Percentiles rank a stretch among this genome's conserved stretches.
These are phyloP conservation scores for Gavia stellata DNA, from an alignment of 2,113 vertebrate genomes.

Conservation along the genomic window DNA sequence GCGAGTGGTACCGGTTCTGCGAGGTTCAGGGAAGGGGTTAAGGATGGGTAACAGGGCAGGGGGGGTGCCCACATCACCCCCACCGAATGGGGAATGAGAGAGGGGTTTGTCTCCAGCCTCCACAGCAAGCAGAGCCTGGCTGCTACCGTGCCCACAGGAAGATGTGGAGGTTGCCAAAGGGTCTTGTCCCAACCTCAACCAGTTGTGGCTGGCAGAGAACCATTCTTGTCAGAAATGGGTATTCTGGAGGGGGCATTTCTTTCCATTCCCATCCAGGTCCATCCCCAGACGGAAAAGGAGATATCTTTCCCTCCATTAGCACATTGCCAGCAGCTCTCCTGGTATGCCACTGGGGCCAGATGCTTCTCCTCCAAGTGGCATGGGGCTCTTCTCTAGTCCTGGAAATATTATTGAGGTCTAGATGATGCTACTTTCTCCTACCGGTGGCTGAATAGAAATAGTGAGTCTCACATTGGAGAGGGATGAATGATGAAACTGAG, in stretches of 20 bases:
- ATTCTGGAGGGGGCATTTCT: not conserved
- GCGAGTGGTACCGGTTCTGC: not conserved
- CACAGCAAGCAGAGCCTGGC: not conserved
- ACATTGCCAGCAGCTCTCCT: not conserved
- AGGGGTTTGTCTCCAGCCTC: not conserved
- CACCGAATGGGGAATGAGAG: not conserved
- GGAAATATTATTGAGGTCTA: not conserved
- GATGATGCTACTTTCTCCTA: not conserved
- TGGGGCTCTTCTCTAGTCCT: not conserved
- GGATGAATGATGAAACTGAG: not conserved
- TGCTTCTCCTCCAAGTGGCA: not conserved
- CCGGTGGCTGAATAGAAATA: not conserved
- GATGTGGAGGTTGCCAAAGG: not conserved
- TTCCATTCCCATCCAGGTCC: not conserved
- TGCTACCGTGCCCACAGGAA: not conserved
- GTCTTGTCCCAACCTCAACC: not conserved
- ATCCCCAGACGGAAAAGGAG: not conserved
- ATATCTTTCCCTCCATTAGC: not conserved
- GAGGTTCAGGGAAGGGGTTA: not conserved
- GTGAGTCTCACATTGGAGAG: accelerated
- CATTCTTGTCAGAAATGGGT: not conserved
- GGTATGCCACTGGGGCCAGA: not conserved
- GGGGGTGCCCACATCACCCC: not conserved
- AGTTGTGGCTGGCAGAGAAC: not conserved
- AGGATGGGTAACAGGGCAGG: not conserved